Evolutionary conservation across 2,113 vertebrate species (phyloP).

Genomic region (Archocentrus centrarchus): DNA sequence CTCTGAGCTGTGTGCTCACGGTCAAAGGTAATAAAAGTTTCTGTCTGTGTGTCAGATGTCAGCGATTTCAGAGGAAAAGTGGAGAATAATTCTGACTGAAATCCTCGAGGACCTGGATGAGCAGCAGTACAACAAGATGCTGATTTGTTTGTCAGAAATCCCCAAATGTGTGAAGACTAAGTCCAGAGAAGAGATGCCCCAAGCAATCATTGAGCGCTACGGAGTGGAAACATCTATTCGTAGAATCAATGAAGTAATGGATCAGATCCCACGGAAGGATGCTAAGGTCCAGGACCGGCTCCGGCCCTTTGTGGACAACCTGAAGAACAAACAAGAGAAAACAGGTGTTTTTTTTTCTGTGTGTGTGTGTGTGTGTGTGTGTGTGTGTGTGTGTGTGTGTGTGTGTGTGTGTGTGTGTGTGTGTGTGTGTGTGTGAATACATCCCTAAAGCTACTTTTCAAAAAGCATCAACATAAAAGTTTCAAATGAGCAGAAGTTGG

Average conservation of each 20-base stretch:
- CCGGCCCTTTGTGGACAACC: conserved; percentile 13
- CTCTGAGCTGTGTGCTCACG: too few species aligned
- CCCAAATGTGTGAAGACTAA: not conserved
- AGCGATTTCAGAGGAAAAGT: fast-evolving
- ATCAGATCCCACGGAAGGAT: not conserved
- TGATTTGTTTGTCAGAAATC: not conserved
- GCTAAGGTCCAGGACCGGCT: fast-evolving
- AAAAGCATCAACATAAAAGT: too few species aligned
- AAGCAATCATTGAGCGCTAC: not conserved
- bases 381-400: too few species aligned
- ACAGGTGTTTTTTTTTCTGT: too few species aligned
- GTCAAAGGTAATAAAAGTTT: too few species aligned
- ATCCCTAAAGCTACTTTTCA: too few species aligned
- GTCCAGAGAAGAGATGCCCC: not conserved
- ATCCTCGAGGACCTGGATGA: not conserved
- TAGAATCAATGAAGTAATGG: fast-evolving
- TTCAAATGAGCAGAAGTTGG: too few species aligned
- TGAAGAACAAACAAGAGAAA: not conserved
- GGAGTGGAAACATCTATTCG: not conserved
- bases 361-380: too few species aligned
- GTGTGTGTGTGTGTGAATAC: too few species aligned
- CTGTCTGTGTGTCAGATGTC: not conserved
- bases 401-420: too few species aligned
- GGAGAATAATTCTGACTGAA: not conserved
- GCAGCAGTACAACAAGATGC: fast-evolving